Evolutionary conservation across 2,888 invertebrate genomes (phyloP), one percentile per base, ranked within the genome.

Genomic region (Lasioglossum calceatum): DNA sequence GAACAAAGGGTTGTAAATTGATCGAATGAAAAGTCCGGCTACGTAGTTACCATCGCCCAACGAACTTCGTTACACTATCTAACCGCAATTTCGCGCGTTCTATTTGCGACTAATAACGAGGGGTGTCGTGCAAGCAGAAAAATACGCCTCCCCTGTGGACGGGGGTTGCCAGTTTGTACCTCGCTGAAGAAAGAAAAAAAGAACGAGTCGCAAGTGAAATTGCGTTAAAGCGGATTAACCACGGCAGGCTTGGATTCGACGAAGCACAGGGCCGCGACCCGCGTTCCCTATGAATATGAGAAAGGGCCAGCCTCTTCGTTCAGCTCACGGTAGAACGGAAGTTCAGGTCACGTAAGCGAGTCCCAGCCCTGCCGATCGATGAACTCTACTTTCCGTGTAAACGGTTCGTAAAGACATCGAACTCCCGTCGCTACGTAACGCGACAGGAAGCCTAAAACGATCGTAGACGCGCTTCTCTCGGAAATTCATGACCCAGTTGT

Each of bases 261-360:
- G 87, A 89, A 85, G 82, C 86, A 61, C 32, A 42, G 67, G 73
- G 82, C 78, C n/a, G 74, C 88, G 87, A 75, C 67, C 58, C 87
- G 61, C 87, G 88, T 88, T 91, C 89, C 85, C 85, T 88, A 82
- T 89, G 91, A 91, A 87, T 91, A 90, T 91, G 87, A 87, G 90
- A 87, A 88, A 86, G 87, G 84, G 86, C 91, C 39, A 58, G 44
- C 58, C 84, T 88, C 88, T 89, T 89, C 85, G 85, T 84, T 72
- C 82, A 50, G 75, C 73, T 80, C 50, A 67, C 79, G 80, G 79
- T 86, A 83, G 86, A 87, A 91, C 91, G 86, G 84, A 91, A 91
- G 91, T 91, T 91, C 90, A 90, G 87, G 91, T 91, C 91, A 91
- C 89, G 89, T 91, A 91, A 91, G 88, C 87, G 80, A 87, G 87